Conservation (phyloP, 2,888 invertebrate species). For the Spisula solida region DNA sequence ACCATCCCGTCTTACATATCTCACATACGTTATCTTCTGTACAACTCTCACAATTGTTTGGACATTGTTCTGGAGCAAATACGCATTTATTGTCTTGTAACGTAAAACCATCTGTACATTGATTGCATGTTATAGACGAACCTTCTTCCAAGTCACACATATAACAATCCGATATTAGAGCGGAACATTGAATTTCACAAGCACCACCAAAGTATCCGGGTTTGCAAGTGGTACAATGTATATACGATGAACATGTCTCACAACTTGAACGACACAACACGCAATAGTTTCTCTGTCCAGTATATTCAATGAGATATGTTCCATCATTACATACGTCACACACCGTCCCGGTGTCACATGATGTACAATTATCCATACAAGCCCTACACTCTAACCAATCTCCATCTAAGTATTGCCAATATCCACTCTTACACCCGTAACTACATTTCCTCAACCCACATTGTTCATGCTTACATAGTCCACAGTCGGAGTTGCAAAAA, state of each 20-base stretch:
- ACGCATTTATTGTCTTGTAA: background rate
- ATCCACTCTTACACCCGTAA: background rate
- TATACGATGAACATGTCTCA: background rate
- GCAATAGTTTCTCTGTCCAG: background rate
- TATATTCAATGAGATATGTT: background rate
- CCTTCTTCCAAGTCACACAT: background rate
- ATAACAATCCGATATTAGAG: background rate
- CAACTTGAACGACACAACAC: background rate
- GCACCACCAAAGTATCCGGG: background rate
- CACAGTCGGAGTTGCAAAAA: background rate
- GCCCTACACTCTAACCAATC: background rate
- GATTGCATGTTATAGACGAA: background rate
- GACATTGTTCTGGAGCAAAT: background rate
- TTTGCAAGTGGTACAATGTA: background rate
- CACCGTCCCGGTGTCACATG: background rate
- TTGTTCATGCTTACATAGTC: background rate
- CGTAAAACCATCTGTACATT: background rate
- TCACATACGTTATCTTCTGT: background rate
- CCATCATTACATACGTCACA: background rate
- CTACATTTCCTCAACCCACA: background rate
- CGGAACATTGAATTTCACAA: background rate
- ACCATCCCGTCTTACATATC: background rate
- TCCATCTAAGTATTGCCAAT: background rate
- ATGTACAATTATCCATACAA: background rate
- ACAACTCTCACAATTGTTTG: background rate